These are phyloP conservation scores for Cryptocheilus praepositus DNA, from an alignment of 2,888 invertebrate genomes.

Conservation along the genomic window DNA sequence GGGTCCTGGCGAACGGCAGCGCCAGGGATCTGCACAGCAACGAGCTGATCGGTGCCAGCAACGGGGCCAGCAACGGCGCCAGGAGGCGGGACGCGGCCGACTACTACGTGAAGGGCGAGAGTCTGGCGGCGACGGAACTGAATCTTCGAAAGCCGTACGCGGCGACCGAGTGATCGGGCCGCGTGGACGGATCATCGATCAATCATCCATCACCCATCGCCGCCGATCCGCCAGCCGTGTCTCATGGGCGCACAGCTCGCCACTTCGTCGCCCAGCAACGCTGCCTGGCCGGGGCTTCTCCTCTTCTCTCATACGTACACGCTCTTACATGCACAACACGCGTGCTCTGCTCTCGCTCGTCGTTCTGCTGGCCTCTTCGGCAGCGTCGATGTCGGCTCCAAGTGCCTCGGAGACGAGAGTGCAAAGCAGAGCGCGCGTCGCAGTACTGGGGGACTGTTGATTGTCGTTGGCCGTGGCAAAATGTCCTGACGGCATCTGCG, in stretches of 20 bases:
- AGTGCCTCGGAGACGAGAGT: too few species aligned
- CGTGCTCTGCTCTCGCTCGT: slow-evolving; percentile 19
- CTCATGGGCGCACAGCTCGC: background rate
- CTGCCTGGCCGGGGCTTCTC: background rate
- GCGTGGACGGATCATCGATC: slow-evolving; percentile 16
- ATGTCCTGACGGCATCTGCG: too few species aligned
- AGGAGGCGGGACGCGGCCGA: slow-evolving; percentile 74
- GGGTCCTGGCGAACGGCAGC: slow-evolving; percentile 48
- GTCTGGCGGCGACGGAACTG: slow-evolving; percentile 68
- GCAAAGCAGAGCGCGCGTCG: too few species aligned
- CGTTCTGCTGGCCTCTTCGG: background rate
- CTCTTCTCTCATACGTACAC: slow-evolving; percentile 1
- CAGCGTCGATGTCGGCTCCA: too few species aligned
- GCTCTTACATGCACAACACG: background rate
- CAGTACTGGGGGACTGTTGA: too few species aligned
- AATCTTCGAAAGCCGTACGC: slow-evolving; percentile 67
- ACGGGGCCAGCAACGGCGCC: slow-evolving; percentile 26
- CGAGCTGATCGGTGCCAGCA: background rate
- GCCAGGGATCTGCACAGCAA: slow-evolving; percentile 11
- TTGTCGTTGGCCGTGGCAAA: too few species aligned
- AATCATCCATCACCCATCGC: background rate
- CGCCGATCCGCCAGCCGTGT: too few species aligned
- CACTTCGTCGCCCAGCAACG: background rate
- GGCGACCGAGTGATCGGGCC: slow-evolving; percentile 61
- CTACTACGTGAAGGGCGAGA: slow-evolving; percentile 77